Percentiles rank a stretch among this genome's conserved stretches.
These are phyloP conservation scores for Lasioglossum oenotherae DNA, from an alignment of 2,888 invertebrate genomes.

Conservation along the genomic window DNA sequence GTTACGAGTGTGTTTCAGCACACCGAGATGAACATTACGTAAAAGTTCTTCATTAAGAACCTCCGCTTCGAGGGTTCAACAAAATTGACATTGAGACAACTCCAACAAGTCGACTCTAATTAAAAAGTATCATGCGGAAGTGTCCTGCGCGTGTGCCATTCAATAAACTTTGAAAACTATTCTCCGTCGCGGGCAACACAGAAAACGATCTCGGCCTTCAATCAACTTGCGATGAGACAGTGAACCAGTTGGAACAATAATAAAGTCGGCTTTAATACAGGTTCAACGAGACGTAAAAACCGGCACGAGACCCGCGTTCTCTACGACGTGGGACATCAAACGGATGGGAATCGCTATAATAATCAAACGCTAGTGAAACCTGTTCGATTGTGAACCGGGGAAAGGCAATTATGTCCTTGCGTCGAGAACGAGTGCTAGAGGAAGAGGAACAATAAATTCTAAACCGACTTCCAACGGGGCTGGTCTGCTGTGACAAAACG, in stretches of 20 bases:
- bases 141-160: not conserved
- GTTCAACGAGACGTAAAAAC: not conserved
- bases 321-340: not conserved
- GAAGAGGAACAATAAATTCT: slow-evolving; percentile 40
- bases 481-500: slow-evolving; percentile 59
- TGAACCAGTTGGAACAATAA: not conserved
- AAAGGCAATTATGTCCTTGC: slow-evolving; percentile 65
- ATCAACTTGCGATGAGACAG: not conserved
- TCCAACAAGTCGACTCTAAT: not conserved
- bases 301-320: not conserved
- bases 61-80: not conserved
- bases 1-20: not conserved
- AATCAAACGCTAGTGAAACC: not conserved
- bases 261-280: not conserved
- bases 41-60: not conserved
- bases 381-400: slow-evolving; percentile 34
- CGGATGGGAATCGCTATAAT: slow-evolving; percentile 3
- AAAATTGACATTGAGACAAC: not conserved
- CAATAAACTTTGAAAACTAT: not conserved
- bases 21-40: not conserved
- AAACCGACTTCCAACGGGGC: slow-evolving; percentile 31
- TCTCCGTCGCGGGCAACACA: not conserved
- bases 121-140: not conserved
- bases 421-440: not conserved
- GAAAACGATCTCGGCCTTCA: not conserved